These are phyloP conservation scores for Drosophila novamexicana DNA, from an alignment of 1,140 invertebrate genomes.

Conservation along the genomic window DNA sequence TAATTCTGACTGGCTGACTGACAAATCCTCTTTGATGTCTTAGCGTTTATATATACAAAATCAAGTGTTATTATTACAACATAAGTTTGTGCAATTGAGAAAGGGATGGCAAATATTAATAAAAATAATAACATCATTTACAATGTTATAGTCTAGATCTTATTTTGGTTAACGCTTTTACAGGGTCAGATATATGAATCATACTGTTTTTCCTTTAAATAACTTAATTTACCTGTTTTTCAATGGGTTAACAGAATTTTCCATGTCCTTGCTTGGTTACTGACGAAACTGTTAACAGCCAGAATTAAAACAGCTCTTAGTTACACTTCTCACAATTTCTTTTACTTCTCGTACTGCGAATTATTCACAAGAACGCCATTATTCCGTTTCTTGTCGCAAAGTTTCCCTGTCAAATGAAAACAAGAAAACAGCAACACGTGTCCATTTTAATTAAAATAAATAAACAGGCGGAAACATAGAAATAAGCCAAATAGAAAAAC, in stretches of 20 bases:
- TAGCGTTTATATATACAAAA: too few species aligned
- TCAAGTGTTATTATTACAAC: too few species aligned
- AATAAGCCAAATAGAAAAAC: slow-evolving; percentile 54
- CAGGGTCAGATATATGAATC: too few species aligned
- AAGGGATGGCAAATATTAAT: too few species aligned
- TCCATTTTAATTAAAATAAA: slow-evolving; percentile 82
- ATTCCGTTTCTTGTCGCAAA: slow-evolving; percentile 25
- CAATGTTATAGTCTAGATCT: too few species aligned
- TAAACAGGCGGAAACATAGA: slow-evolving; percentile 73
- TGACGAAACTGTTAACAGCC: neutral
- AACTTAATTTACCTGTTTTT: neutral
- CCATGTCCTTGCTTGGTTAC: neutral
- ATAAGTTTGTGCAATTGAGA: too few species aligned
- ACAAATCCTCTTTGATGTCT: too few species aligned
- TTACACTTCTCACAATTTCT: slow-evolving; percentile 23
- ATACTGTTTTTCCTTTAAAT: too few species aligned
- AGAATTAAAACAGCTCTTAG: slow-evolving; percentile 10
- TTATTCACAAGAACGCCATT: neutral
- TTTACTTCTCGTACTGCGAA: neutral
- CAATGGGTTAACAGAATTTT: neutral
- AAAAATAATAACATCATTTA: too few species aligned
- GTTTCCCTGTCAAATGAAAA: slow-evolving; percentile 69
- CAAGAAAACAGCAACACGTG: slow-evolving; percentile 80
- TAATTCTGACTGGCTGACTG: too few species aligned
- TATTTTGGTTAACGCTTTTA: too few species aligned